Evolutionary conservation across 2,113 vertebrate genomes (phyloP).

Genomic region (Maylandia zebra): DNA sequence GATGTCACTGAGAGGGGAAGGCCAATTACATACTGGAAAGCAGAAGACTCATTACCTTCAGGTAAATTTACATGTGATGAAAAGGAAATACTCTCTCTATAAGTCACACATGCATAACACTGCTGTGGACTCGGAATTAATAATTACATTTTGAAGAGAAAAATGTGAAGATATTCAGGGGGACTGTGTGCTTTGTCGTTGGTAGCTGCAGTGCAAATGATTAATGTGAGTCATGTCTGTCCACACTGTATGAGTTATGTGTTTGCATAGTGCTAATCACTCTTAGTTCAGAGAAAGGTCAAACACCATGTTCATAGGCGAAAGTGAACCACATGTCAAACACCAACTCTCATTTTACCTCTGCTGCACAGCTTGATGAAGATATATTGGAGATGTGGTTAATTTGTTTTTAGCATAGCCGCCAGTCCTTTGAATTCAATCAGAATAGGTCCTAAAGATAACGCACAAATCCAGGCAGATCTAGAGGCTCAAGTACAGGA

Average conservation of each 20-base stretch:
- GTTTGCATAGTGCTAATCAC: conserved; percentile 57
- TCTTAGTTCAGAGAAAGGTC: conserved; percentile 39
- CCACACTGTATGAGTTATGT: conserved; percentile 12
- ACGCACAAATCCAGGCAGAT: conserved; percentile 20
- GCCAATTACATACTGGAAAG: conserved; percentile 31
- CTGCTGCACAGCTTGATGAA: background rate
- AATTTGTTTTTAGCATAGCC: conserved; percentile 13
- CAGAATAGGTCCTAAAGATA: conserved; percentile 26
- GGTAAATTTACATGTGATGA: conserved; percentile 12
- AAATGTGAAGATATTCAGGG: background rate
- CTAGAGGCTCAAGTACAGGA: conserved; percentile 10
- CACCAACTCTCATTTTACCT: background rate
- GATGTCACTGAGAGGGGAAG: conserved; percentile 1
- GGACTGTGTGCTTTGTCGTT: background rate
- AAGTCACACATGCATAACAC: background rate
- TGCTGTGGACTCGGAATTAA: background rate
- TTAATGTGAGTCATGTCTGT: conserved; percentile 31
- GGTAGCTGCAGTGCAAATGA: background rate
- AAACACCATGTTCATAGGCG: conserved; percentile 29
- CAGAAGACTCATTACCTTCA: background rate
- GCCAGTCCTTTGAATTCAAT: conserved; percentile 21
- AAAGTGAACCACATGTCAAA: background rate
- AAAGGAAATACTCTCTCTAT: background rate
- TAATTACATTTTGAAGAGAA: background rate
- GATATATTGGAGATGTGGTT: background rate